A percentile compares a stretch with the other conserved stretches of the same genome.
Evolutionary conservation across 2,113 vertebrate species (phyloP).

Genomic region (Scytalopus superciliaris): DNA sequence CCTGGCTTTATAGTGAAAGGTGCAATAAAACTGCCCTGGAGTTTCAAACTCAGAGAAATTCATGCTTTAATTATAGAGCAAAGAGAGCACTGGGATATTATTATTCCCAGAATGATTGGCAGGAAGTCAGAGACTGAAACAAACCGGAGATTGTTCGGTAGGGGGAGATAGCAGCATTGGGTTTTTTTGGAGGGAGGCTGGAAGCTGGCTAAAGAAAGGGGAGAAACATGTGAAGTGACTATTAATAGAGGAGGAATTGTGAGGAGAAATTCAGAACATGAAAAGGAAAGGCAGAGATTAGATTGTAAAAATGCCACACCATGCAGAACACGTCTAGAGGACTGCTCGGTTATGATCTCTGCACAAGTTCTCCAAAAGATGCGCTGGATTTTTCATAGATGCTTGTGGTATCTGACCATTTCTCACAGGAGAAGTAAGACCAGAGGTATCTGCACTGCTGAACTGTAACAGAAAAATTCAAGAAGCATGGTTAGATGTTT

Average conservation of each 20-base stretch:
- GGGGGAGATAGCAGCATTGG: slow-evolving; percentile 56
- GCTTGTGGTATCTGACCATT: background rate
- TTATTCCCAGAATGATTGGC: slow-evolving; percentile 69
- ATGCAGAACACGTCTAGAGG: background rate
- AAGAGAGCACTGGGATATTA: slow-evolving; percentile 67
- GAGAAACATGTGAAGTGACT: slow-evolving; percentile 31
- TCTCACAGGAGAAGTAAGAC: background rate
- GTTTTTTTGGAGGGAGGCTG: slow-evolving; percentile 39
- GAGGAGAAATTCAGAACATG: slow-evolving; percentile 44
- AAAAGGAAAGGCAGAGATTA: slow-evolving; percentile 48
- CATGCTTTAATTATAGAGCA: slow-evolving; percentile 74
- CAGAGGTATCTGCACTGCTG: background rate
- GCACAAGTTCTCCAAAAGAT: background rate
- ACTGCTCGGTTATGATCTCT: background rate
- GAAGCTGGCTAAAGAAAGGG: slow-evolving; percentile 2
- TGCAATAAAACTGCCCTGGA: slow-evolving; percentile 73
- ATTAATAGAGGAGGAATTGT: slow-evolving; percentile 29
- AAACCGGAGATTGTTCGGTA: slow-evolving; percentile 42
- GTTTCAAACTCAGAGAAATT: slow-evolving; percentile 75
- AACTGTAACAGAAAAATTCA: background rate
- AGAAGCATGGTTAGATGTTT: background rate
- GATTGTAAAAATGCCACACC: background rate
- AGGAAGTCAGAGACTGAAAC: slow-evolving; percentile 61
- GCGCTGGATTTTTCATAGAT: background rate
- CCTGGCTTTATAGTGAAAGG: slow-evolving; percentile 73